phyloP scores from a whole-genome alignment of 2,797 vertebrate genomes.

The Halcyon badia region DNA sequence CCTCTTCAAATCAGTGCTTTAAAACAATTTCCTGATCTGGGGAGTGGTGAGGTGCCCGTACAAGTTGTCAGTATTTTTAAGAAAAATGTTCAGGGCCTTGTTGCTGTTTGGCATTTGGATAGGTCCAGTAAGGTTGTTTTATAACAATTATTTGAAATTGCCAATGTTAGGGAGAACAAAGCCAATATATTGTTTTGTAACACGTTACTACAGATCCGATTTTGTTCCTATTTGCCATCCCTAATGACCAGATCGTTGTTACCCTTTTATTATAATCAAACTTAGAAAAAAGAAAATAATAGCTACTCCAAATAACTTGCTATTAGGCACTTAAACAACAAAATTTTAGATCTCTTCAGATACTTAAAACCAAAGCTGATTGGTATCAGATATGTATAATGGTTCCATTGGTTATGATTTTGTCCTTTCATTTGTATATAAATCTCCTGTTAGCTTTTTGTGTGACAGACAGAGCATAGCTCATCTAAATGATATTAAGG shows the following conservation, averaged over 20 bases:
- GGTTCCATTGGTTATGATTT: not conserved
- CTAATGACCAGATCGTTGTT: not conserved
- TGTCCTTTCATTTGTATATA: not conserved
- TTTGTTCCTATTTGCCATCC: not conserved
- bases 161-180: not conserved
- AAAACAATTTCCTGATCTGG: not conserved
- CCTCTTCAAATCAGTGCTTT: not conserved
- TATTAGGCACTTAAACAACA: not conserved
- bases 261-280: not conserved
- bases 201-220: not conserved
- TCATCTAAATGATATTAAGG: not conserved
- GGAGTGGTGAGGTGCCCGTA: not conserved
- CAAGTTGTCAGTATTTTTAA: not conserved
- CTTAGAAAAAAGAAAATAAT: not conserved
- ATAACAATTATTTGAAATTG: not conserved
- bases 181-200: accelerated
- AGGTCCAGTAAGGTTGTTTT: not conserved
- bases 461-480: not conserved
- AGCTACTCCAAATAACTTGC: not conserved
- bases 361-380: not conserved
- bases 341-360: not conserved
- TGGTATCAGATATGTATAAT: not conserved
- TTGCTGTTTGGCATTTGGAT: not conserved
- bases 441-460: not conserved
- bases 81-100: not conserved